Base-by-base conservation (phyloP, 2,797 vertebrate genomes). In the Halcyon chelicuti region DNA sequence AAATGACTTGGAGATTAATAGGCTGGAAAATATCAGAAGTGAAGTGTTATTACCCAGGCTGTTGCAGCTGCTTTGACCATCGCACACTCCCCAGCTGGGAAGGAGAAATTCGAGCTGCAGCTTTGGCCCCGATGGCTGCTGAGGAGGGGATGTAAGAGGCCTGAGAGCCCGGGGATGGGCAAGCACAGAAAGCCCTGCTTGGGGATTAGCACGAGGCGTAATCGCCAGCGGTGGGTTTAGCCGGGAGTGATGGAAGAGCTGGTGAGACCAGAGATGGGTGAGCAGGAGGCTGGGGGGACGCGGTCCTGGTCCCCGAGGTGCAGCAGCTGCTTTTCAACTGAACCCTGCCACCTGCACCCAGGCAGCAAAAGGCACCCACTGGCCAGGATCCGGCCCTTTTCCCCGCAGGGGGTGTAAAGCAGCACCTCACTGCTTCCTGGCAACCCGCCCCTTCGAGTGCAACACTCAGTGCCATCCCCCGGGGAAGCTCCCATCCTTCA, bases 1-100 rank as follows among this genome's bases (percentile, higher is more conserved):
- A 92, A 97, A 96, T 40, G 88, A 96, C 92, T 88, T 31, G 42
- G 93, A 80, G 94, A 91, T 93, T 94, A 95, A 94, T 92, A 93
- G 93, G 91, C 75, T 96, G 91, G 89, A 84, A 96, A 93, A 86
- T 62, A 86, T 74, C 88, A 78, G 61, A 68, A 88, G 70, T 8
- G 70, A 84, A 95, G 71, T 37, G 86, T 81, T 83, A 82, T 90
- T 94, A 74, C 33, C 57, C 60, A 4, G 77, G 55, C 75, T n/a
- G 57, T 11, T 58, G 78, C 0, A 14, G 63, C 81, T 4, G 25
- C 85, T 61, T 61, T 85, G 91, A 66, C 60, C 35, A 2, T 8
- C 6, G 2, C 47, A 25, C 6, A 0, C 21, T 76, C 33, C 54
- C 52, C n/a, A 13, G 25, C 21, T 35, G 44, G 28, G 68, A 88